Evolutionary conservation across 2,797 vertebrate genomes (phyloP).

Genomic region (Propithecus perrieri): DNA sequence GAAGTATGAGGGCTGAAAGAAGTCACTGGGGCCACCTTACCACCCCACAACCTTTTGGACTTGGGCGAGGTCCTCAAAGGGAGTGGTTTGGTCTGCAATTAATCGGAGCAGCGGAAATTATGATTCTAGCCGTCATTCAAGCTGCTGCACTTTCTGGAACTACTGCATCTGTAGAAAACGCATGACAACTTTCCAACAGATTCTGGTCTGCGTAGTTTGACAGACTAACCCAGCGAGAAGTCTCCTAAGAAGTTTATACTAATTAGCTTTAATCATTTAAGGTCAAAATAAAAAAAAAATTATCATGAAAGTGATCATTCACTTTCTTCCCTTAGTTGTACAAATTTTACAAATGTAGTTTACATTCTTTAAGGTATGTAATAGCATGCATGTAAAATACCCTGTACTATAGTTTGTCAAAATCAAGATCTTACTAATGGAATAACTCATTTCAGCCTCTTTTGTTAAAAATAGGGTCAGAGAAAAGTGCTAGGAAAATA

Average conservation of each 20-base stretch:
- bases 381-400: not conserved
- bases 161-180: not conserved
- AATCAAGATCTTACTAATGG: constrained; percentile 20
- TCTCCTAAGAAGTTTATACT: not conserved
- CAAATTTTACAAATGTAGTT: constrained; percentile 39
- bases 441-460: constrained; percentile 16
- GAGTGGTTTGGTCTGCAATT: not conserved
- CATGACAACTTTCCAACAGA: not conserved
- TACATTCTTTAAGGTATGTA: not conserved
- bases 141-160: not conserved
- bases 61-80: not conserved
- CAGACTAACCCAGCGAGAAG: not conserved
- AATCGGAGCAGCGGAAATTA: not conserved
- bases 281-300: constrained; percentile 7
- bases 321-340: constrained; percentile 30
- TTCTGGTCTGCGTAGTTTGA: not conserved
- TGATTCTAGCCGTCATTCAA: not conserved
- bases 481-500: constrained; percentile 1
- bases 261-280: constrained; percentile 1
- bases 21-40: not conserved
- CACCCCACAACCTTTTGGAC: not conserved
- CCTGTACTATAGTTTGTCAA: not conserved
- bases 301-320: constrained; percentile 20
- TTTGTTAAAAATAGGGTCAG: constrained; percentile 9
- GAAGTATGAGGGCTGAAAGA: not conserved